phyloP scores from a whole-genome alignment of 1,140 invertebrate genomes.

The Leptinotarsa texana region DNA sequence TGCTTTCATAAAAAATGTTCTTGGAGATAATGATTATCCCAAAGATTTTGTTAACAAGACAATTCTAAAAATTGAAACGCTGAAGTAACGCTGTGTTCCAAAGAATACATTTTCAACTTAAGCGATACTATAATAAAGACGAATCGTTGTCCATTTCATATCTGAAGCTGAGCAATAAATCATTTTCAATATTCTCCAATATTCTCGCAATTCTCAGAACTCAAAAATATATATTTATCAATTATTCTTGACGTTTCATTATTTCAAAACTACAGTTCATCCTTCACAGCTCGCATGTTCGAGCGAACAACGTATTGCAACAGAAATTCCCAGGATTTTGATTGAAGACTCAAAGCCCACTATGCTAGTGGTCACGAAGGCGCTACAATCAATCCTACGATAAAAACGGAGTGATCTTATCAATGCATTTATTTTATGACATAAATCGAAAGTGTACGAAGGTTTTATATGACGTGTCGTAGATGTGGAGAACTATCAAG shows the following conservation, averaged over 20 bases:
- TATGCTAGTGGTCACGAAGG: not conserved
- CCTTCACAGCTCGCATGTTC: conserved; percentile 1
- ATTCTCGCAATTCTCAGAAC: not conserved
- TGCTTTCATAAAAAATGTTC: not conserved
- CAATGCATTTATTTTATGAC: not conserved
- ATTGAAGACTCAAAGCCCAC: not conserved
- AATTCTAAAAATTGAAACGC: not conserved
- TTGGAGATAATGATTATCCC: not conserved
- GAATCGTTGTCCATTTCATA: not conserved
- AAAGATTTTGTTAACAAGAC: too few relatives aligned
- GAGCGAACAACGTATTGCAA: not conserved
- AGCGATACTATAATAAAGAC: too few relatives aligned
- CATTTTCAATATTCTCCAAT: not conserved
- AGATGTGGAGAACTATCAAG: too few relatives aligned
- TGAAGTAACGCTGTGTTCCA: too few relatives aligned
- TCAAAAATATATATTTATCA: not conserved
- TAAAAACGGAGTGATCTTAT: not conserved
- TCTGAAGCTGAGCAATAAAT: not conserved
- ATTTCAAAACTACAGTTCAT: not conserved
- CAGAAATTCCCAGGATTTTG: not conserved
- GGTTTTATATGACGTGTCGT: too few relatives aligned
- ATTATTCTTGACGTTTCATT: not conserved
- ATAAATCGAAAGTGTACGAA: too few relatives aligned
- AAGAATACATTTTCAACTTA: too few relatives aligned
- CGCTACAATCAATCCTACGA: not conserved